Percentiles rank a stretch among this genome's conserved stretches.
phyloP scores from a whole-genome alignment of 2,113 vertebrate species.

The Myrmecobius fasciatus region DNA sequence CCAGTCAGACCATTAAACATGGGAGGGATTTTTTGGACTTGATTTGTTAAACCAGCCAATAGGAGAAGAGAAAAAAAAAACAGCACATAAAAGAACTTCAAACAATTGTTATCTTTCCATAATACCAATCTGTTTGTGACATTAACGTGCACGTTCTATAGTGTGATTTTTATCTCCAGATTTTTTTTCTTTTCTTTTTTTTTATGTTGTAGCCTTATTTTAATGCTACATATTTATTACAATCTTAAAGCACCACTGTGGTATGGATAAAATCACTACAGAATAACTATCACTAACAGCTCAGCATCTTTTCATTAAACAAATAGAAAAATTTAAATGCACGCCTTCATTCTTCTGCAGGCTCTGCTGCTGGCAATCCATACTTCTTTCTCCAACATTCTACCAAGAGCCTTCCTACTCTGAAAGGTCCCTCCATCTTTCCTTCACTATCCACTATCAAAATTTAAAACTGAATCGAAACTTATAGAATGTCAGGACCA shows the following conservation, averaged over 20 bases:
- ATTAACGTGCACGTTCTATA: conserved; percentile 41
- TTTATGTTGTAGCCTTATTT: conserved; percentile 39
- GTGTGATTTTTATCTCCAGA: conserved; percentile 51
- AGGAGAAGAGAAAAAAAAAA: conserved; percentile 33
- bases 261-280: conserved; percentile 22
- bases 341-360: neutral
- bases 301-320: conserved; percentile 44
- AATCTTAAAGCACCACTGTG: conserved; percentile 27
- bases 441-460: neutral
- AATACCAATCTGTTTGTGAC: conserved; percentile 11
- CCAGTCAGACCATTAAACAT: conserved; percentile 55
- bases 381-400: neutral
- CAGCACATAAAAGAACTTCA: conserved; percentile 66
- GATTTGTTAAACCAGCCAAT: conserved; percentile 53
- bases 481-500: neutral
- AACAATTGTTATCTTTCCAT: conserved; percentile 55
- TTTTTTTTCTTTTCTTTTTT: conserved; percentile 19
- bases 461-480: neutral
- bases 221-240: conserved; percentile 35
- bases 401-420: neutral
- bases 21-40: conserved; percentile 48
- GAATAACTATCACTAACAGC: neutral
- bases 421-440: neutral
- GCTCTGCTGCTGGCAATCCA: neutral
- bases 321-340: neutral